Base-by-base conservation (phyloP, 64 coral and sea anemone species). In the Catalaphyllia jardinei region DNA sequence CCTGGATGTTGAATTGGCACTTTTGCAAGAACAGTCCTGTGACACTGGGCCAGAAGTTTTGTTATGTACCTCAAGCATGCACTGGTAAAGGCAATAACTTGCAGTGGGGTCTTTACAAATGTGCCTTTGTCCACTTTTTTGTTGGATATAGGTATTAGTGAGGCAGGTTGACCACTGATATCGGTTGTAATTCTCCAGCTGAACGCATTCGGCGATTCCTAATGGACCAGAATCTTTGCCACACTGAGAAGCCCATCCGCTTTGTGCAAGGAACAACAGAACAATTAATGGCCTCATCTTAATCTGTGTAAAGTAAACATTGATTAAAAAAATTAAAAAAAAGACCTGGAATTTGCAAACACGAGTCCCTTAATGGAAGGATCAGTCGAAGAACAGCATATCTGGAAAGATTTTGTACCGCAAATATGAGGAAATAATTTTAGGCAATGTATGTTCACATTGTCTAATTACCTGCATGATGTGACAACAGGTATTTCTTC, bases 101-200 rank as follows among this genome's bases (percentile, higher is more conserved):
- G 86, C 60, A 27, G 4, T 20, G 8, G 49, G 4, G 11, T 62
- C 0, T 0, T 1, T 9, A 42, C 92, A 89, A 8, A 46, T 46
- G 42, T 46, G 42, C 42, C 15, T 80, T 15, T 83, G 71, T n/a
- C 33, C 16, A 17, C 89, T 92, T 76, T 92, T 89, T 79, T 89
- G 94, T 33, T 74, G n/a, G 29, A 96, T 92, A 52, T 92, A 96
- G 8, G 74, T 9, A 46, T 96, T 28, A 3, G 90, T 96, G 0
- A 96, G 73, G 31, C 94, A 96, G 0, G 87, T 96, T 22, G 86
- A 85, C 89, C 94, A 92, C n/a, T 95, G 94, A 2, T 82, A 82
- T 17, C 75, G 54, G 25, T 92, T 77, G 1, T 65, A 52, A 20
- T 3, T 1, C 18, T 1, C 1, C 35, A 89, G 1, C 1, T 80